Evolutionary conservation across 2,113 vertebrate species (phyloP), one percentile per base, ranked within the genome.

Genomic region (Poeciliopsis prolifica): DNA sequence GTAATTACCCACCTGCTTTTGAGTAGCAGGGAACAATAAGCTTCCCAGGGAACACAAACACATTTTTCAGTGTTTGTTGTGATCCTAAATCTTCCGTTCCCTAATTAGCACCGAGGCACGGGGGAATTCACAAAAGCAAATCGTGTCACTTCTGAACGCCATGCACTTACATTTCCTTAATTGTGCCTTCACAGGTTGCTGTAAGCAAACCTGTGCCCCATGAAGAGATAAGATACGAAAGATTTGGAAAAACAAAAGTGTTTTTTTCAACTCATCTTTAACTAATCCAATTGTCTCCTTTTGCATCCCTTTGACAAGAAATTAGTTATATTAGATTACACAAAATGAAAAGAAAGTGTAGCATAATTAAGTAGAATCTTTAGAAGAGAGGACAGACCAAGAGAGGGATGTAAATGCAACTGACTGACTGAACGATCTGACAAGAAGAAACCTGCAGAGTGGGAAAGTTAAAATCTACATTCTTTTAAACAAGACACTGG

Each of bases 41-140:
- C 77, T 31, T 78, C 81, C 82, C 75, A 68, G 28, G 42, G 76
- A 51, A 72, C 6, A 10, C 28, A 74, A 74, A 75, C 65, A 79
- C 58, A 67, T 65, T 54, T 72, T 44, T 37, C 40, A 68, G 3
- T 19, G 24, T 86, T 87, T 81, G 88, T 73, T 72, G 78, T 78
- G 75, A 74, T 78, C 75, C 33, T 71, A 22, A 7, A 65, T 76
- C 70, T 76, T 66, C 66, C 0, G 7, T 81, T 33, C 78, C 70
- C 71, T 88, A 82, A 88, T 89, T 86, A 87, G 74, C 9, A 8
- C 37, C 11, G 42, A 51, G 77, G 61, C 82, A 77, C 42, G 11
- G 54, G 61, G 81, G 71, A 72, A 76, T 83, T 74, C 28, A 40
- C 61, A 51, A 65, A 72, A 68, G 33, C 8, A n/a, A 58, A 10